A percentile compares a stretch with the other conserved stretches of the same genome.
Conservation (phyloP, 92 coral and sea anemone species). For the Isaurus tuberculatus region DNA sequence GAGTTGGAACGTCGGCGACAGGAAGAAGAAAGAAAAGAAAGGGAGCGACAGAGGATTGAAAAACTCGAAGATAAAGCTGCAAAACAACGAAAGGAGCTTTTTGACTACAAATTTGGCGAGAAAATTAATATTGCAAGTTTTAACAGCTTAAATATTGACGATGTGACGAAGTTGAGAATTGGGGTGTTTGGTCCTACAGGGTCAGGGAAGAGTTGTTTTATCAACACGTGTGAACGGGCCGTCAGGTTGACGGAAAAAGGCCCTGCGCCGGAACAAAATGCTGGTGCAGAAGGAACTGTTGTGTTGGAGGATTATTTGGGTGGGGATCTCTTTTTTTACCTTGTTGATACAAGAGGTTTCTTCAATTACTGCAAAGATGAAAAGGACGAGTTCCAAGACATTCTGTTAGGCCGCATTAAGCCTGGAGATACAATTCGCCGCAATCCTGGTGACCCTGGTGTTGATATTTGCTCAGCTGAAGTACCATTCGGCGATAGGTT, state of each 20-base stretch:
- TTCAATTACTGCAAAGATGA: conserved; percentile 67
- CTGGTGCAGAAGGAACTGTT: conserved; percentile 73
- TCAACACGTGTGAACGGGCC: conserved; percentile 68
- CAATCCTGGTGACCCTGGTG: conserved; percentile 18
- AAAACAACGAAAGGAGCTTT: conserved; percentile 50
- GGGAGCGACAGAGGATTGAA: conserved; percentile 18
- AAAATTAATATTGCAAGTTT: conserved; percentile 41
- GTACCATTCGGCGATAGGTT: conserved; percentile 48
- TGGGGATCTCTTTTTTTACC: conserved; percentile 51
- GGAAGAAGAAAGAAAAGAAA: conserved; percentile 36
- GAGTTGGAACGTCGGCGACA: conserved; percentile 34
- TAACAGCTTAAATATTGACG: conserved; percentile 32
- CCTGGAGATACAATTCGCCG: conserved; percentile 68
- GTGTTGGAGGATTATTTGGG: conserved; percentile 68
- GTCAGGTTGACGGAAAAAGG: conserved; percentile 68
- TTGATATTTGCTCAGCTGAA: conserved; percentile 32
- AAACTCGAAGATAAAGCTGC: conserved; percentile 53
- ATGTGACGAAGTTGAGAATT: conserved; percentile 54
- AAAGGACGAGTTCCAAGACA: conserved; percentile 61
- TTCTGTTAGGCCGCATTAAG: conserved; percentile 62
- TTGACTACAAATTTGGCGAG: conserved; percentile 58
- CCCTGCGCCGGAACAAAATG: conserved; percentile 59
- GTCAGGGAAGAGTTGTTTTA: conserved; percentile 77
- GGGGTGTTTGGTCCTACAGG: conserved; percentile 78
- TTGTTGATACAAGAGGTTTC: conserved; percentile 74